phyloP scores from a whole-genome alignment of 2,113 vertebrate species.

The Sceloporus tristichus region DNA sequence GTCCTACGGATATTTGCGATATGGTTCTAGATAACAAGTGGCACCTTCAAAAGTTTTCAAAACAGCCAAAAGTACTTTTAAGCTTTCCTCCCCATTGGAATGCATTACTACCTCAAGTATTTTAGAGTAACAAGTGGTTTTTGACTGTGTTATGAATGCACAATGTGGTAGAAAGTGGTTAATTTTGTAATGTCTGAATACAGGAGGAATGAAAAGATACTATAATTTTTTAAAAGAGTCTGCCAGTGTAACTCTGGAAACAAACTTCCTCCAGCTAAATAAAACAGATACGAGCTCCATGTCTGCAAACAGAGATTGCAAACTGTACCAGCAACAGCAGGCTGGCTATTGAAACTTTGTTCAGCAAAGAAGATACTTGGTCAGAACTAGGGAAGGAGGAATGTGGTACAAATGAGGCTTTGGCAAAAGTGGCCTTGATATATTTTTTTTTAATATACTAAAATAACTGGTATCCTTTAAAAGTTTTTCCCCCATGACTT shows the following conservation, averaged over 20 bases:
- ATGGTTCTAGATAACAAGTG: slow-evolving; percentile 46
- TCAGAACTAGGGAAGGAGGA: background rate
- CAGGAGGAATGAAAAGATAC: slow-evolving; percentile 60
- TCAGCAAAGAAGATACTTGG: background rate
- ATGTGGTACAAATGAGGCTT: background rate
- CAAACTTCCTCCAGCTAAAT: background rate
- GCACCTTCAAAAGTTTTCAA: slow-evolving; percentile 59
- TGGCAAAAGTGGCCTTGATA: background rate
- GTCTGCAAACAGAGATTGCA: background rate
- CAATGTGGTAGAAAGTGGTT: slow-evolving; percentile 9
- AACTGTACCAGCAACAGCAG: background rate
- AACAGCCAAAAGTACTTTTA: slow-evolving; percentile 43
- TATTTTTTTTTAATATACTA: background rate
- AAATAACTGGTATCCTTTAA: background rate
- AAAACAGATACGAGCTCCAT: background rate
- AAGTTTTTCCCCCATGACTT: background rate
- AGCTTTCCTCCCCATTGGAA: slow-evolving; percentile 53
- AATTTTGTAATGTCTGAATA: slow-evolving; percentile 41
- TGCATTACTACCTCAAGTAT: slow-evolving; percentile 31
- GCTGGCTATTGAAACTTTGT: background rate
- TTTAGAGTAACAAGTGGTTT: slow-evolving; percentile 29
- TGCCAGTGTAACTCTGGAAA: background rate
- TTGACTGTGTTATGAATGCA: slow-evolving; percentile 31
- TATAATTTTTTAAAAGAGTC: slow-evolving; percentile 8
- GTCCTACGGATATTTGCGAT: slow-evolving; percentile 20